phyloP scores from a whole-genome alignment of 2,888 invertebrate genomes.

The Ophonus ardosiacus region DNA sequence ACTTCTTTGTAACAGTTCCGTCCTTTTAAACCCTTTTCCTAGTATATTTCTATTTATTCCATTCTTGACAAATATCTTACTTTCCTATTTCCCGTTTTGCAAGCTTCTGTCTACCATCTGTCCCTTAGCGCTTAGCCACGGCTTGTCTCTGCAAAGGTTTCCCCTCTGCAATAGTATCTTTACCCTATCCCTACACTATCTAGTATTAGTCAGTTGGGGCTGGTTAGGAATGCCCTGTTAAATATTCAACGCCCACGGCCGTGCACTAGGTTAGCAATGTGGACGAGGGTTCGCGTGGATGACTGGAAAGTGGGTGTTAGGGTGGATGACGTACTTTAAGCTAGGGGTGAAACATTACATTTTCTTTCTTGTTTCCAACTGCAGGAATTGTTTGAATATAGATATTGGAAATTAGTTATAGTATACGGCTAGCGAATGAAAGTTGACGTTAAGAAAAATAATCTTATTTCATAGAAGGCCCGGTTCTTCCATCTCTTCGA shows the following conservation, averaged over 20 bases:
- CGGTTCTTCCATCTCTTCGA: too few species aligned
- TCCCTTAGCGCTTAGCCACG: background rate
- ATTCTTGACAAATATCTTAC: too few species aligned
- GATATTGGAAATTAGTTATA: too few species aligned
- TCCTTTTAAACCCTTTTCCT: too few species aligned
- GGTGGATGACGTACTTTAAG: background rate
- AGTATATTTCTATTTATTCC: too few species aligned
- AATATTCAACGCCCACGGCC: conserved; percentile 29
- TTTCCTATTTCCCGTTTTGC: too few species aligned
- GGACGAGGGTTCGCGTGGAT: background rate
- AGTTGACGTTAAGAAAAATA: too few species aligned
- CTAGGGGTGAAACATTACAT: background rate
- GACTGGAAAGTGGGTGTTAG: background rate
- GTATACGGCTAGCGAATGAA: too few species aligned
- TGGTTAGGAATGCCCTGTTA: conserved; percentile 60
- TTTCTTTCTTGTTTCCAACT: too few species aligned
- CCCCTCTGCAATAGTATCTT: background rate
- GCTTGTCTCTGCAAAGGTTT: background rate
- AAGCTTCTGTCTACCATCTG: conserved; percentile 7
- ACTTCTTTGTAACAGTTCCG: too few species aligned
- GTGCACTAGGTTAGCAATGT: background rate
- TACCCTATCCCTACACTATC: background rate
- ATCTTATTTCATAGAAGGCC: too few species aligned
- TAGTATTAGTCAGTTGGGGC: conserved; percentile 57
- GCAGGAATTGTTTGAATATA: too few species aligned